These are phyloP conservation scores for Stegodyphus mimosarum DNA, from an alignment of 1,140 invertebrate species.

Conservation along the genomic window DNA sequence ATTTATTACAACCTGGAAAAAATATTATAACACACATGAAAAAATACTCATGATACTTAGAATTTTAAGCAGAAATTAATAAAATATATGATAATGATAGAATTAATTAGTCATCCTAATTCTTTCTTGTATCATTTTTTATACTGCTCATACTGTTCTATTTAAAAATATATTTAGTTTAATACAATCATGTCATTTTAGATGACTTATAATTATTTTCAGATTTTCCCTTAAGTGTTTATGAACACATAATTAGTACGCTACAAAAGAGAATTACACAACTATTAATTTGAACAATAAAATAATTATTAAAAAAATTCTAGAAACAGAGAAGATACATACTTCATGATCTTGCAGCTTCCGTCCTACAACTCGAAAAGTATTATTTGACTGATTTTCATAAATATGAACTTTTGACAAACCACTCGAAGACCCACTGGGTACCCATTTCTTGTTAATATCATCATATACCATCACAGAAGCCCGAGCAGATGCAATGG, in stretches of 20 bases:
- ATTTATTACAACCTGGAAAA: conserved; percentile 91
- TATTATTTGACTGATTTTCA: conserved; percentile 93
- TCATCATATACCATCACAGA: conserved; percentile 99
- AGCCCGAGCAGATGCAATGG: conserved; percentile 94
- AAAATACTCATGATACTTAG: too few species aligned
- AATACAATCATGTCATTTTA: too few species aligned
- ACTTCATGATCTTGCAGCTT: conserved; percentile 97
- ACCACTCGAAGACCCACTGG: conserved; percentile 89
- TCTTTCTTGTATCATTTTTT: too few species aligned
- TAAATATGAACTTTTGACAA: conserved; percentile 98
- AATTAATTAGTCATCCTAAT: too few species aligned
- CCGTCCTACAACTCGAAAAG: conserved; percentile 94
- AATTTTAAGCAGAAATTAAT: too few species aligned
- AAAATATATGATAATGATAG: too few species aligned
- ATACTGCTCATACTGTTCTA: too few species aligned
- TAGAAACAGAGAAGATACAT: conserved; percentile 53
- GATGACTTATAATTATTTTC: too few species aligned
- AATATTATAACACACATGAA: not conserved
- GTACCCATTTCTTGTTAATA: conserved; percentile 93
- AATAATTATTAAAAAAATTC: conserved; percentile 10
- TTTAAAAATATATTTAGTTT: too few species aligned
- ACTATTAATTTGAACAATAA: not conserved
- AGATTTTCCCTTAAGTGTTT: too few species aligned
- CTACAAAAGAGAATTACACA: not conserved
- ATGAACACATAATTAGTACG: too few species aligned